These are phyloP conservation scores for Hydrochoerus hydrochaeris DNA, from an alignment of 2,113 vertebrate genomes.

Conservation along the genomic window DNA sequence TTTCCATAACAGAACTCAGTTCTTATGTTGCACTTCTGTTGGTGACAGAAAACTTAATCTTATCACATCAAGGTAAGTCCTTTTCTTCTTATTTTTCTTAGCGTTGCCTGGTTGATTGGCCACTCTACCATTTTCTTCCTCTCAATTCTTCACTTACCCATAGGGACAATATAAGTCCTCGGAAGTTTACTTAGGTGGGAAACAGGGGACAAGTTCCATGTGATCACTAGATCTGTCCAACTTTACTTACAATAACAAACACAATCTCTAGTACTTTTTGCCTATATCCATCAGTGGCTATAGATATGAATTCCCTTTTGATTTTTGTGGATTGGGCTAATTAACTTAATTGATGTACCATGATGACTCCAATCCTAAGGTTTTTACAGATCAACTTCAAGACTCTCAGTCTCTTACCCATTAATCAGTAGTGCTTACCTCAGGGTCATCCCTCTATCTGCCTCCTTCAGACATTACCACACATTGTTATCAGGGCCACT, in stretches of 20 bases:
- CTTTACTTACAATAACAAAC: background rate
- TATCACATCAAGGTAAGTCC: background rate
- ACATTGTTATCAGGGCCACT: background rate
- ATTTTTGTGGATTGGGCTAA: background rate
- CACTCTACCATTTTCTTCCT: background rate
- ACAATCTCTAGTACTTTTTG: background rate
- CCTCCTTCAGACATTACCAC: too few relatives aligned
- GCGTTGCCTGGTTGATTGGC: background rate
- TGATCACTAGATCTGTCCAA: background rate
- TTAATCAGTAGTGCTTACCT: background rate
- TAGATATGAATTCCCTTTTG: background rate
- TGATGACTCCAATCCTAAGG: background rate
- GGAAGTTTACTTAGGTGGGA: background rate
- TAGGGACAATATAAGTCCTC: background rate
- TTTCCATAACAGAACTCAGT: conserved; percentile 21
- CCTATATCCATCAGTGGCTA: background rate
- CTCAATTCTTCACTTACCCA: background rate
- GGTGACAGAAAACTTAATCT: background rate
- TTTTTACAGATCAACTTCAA: background rate
- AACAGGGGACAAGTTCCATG: background rate
- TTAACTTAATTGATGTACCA: background rate
- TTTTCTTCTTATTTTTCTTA: conserved; percentile 19
- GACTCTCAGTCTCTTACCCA: background rate
- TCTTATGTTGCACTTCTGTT: background rate
- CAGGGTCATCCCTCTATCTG: background rate